Percentiles rank a stretch among this genome's conserved stretches.
phyloP scores from a whole-genome alignment of 64 coral and sea anemone species.

The Astreopora myriophthalma region DNA sequence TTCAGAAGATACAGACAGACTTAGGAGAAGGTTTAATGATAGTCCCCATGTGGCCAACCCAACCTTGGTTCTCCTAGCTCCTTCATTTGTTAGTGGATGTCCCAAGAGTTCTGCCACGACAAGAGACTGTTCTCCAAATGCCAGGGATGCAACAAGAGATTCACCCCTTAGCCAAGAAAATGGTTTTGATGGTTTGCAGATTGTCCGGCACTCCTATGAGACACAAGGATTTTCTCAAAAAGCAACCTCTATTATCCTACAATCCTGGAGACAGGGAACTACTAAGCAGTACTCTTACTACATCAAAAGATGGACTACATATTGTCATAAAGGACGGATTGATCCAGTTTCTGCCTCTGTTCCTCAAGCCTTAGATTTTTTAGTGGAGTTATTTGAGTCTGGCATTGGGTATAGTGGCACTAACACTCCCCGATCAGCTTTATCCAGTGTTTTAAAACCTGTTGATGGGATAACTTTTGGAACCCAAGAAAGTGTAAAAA shows the following conservation, averaged over 20 bases:
- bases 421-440: neutral
- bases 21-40: constrained; percentile 47
- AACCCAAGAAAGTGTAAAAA: constrained; percentile 19
- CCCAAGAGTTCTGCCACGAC: constrained; percentile 16
- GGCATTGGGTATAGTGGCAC: neutral
- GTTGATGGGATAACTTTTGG: constrained; percentile 21
- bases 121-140: neutral
- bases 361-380: constrained; percentile 48
- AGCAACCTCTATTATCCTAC: constrained; percentile 27
- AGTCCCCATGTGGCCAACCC: constrained; percentile 66
- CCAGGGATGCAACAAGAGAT: neutral
- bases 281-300: neutral
- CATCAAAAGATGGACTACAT: constrained; percentile 38
- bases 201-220: constrained; percentile 54
- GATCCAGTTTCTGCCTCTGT: constrained; percentile 47
- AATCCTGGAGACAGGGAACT: constrained; percentile 7
- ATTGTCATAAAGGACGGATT: constrained; percentile 55
- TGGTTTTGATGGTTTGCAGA: constrained; percentile 66
- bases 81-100: constrained; percentile 20
- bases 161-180: constrained; percentile 46
- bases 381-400: neutral
- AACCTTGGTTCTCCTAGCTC: constrained; percentile 52
- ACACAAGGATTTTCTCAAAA: constrained; percentile 31
- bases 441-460: neutral
- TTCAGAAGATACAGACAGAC: constrained; percentile 45